Base-by-base conservation (phyloP, 2,113 vertebrate species). In the Poeciliopsis prolifica region DNA sequence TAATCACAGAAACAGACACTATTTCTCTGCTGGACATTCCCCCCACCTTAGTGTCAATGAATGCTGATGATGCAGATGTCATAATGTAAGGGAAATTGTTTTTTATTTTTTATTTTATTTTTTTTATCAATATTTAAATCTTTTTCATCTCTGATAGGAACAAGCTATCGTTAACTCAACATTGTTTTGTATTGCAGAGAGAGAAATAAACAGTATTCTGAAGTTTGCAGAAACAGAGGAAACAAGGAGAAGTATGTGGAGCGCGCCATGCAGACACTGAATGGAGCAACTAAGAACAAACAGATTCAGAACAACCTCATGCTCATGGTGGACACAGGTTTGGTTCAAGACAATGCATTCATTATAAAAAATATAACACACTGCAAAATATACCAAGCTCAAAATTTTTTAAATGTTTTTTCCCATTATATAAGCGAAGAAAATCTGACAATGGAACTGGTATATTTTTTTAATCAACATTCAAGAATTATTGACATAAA, bases 261-360 rank as follows among this genome's bases (percentile, higher is more conserved):
- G 17, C 94, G 93, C 61, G 88, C 83, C 30, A 91, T 94, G 93
- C 97, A 98, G 90, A 99, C 97, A 1, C n/a, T 98, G 68, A 95
- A 92, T 0, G 93, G 88, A 66, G 93, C 93, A 0, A 26, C 87
- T 4, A 99, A 98, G 86, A 92, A 81, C 77, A 98, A 98, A 86
- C 94, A 95, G 0, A 88, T 94, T 61, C 97, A 98, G 28, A 95
- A 92, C 86, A 94, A 97, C 6, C 76, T 22, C 33, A 74, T 96
- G 70, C 0, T 67, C 70, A 73, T 80, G 84, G 91, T 89, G 79
- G 95, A 97, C 3, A 89, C 95, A 95, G 97, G 97, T 97, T 77
- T 82, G 78, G 1, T 0, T 81, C n/a, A 63, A 28, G 12, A 10
- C 0, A 12, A 3, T 66, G 40, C 22, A 12, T 33, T 35, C 24